Base-by-base conservation (phyloP, 2,888 invertebrate genomes). In the Adelognathus sp. region DNA sequence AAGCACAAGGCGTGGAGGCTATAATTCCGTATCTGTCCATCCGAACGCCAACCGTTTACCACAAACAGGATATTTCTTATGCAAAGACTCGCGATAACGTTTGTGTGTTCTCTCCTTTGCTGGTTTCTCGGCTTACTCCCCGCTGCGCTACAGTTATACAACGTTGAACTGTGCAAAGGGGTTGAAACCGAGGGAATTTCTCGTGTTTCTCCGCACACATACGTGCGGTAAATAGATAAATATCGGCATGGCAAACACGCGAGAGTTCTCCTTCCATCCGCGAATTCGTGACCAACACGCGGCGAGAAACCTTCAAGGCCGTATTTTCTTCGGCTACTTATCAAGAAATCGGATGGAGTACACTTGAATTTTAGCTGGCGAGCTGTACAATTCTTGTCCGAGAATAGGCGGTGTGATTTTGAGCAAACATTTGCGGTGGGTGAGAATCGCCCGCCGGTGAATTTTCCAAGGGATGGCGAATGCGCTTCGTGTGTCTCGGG, bases 341-440 rank as follows among this genome's bases (percentile, higher is more conserved):
- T 75, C 61, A 41, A 44, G 39, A 46, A 71, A 39, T 36, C 66
- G 24, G 61, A 61, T 79, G 54, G 41, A 54, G 44, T 63, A 56
- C 21, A 36, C 27, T 29, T n/a, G 3, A 7, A 5, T 2, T 3
- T 24, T 41, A 58, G 14, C 41, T 66, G 9, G 39, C 14, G 52
- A 50, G 46, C 46, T n/a, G 46, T 24, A 63, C 77, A 73, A n/a
- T n/a, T n/a, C 33, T 24, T 46, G 74, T 66, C 74, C 54, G 46
- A 71, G 71, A 71, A 60, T 61, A 44, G 63, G 73, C 80, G 76
- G 78, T 83, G 88, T 87, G 86, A 88, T 87, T 89, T 87, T 83
- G 86, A 83, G 86, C 85, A 89, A 90, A 89, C 86, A 88, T 90
- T 88, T 87, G 86, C 85, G 70, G 82, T 84, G 82, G 81, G 84